Evolutionary conservation across 1,140 invertebrate species (phyloP), one percentile per base, ranked within the genome.

Genomic region (Drosophila pseudoobscura): DNA sequence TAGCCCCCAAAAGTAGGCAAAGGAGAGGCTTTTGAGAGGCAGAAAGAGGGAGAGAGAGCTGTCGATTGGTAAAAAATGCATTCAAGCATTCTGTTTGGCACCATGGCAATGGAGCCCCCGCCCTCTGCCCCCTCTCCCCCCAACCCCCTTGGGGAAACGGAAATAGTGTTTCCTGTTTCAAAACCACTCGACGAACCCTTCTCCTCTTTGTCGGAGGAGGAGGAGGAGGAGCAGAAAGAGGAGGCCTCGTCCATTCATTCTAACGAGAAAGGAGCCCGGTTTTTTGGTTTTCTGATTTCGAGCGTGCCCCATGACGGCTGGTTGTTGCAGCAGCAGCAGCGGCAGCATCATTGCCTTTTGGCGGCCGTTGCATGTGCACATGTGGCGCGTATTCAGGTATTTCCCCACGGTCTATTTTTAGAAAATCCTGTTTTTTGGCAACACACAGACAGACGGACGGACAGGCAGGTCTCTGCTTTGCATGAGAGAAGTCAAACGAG

Each of bases 381-480:
- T 90, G 88, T 88, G 83, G 65, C 79, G 77, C 77, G 63, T 64
- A 89, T 84, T 89, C 88, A 88, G 80, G 88, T 90, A 88, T 90
- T 90, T 84, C 77, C 82, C 82, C 82, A 84, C 71, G 62, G 78
- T 84, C 88, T 90, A 90, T 90, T 90, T 90, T 88, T 90, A 90
- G 88, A 90, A 90, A 90, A 90, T 90, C 88, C 88, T 84, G 88
- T 90, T 90, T 89, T 90, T 85, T 58, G 83, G 83, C 78, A 76
- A 63, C 74, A 55, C 74, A 31, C 62, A 64, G 50, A 47, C 59
- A 13, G 50, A 44, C 47, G 41, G 24, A 47, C 59, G 15, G 50
- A 44, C 47, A 45, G 24, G 24, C 24, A 26, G 24, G 11, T 39
- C 11, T 58, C 78, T 80, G 82, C 58, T 87, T 84, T 84, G 80